These are phyloP conservation scores for Trichechus manatus DNA, from an alignment of 2,113 vertebrate genomes.

Conservation along the genomic window DNA sequence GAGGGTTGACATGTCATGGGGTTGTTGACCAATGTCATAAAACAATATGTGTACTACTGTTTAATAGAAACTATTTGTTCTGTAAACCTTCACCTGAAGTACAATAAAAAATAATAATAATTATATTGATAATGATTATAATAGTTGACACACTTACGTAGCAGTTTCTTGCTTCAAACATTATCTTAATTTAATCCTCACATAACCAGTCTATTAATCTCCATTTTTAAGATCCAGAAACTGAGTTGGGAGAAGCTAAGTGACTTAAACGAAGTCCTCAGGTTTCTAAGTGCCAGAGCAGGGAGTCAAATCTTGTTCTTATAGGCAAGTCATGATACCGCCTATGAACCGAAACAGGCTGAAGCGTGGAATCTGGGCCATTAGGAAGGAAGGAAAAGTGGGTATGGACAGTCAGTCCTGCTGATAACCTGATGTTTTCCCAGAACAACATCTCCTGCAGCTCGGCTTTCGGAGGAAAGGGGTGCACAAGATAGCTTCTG, in stretches of 20 bases:
- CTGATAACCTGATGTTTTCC: background rate
- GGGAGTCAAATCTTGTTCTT: background rate
- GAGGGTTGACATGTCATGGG: too few relatives aligned
- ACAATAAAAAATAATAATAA: background rate
- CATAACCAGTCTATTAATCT: background rate
- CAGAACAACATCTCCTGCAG: background rate
- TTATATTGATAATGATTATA: background rate
- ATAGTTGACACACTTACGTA: background rate
- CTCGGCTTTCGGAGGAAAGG: background rate
- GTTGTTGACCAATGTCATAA: too few relatives aligned
- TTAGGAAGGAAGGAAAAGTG: background rate
- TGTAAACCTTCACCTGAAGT: too few relatives aligned
- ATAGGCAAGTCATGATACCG: too few relatives aligned
- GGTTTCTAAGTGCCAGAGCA: background rate
- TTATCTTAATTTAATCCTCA: background rate
- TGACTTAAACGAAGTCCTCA: background rate
- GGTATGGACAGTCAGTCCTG: background rate
- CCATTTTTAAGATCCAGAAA: constrained; percentile 27
- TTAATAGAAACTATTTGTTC: too few relatives aligned
- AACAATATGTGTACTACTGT: too few relatives aligned
- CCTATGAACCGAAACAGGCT: background rate
- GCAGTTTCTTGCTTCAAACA: constrained; percentile 29
- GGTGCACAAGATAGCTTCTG: too few relatives aligned
- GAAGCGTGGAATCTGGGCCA: background rate
- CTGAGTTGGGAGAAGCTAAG: background rate